Evolutionary conservation across 64 coral and sea anemone species (phyloP).

Genomic region (Montipora capricornis): DNA sequence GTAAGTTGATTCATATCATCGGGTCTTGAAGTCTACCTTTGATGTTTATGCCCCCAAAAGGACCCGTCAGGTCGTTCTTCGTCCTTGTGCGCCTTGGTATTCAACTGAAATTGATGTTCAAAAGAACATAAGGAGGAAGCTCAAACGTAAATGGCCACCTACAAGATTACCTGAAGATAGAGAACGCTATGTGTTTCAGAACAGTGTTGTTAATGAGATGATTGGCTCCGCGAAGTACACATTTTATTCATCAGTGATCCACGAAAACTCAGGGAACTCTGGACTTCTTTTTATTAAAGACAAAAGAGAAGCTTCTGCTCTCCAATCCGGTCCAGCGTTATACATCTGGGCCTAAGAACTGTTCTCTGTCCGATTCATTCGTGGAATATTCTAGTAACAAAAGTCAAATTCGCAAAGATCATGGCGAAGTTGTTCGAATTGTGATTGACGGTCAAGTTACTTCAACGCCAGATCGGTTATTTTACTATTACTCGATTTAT

Average conservation of each 20-base stretch:
- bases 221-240: constrained; percentile 41
- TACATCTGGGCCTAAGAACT: too few species aligned
- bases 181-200: constrained; percentile 37
- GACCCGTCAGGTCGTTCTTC: constrained; percentile 23
- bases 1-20: too few species aligned
- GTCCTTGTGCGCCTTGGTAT: constrained; percentile 45
- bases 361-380: too few species aligned
- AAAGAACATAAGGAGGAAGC: too few species aligned
- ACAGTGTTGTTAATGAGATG: constrained; percentile 35
- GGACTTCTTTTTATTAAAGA: constrained; percentile 35
- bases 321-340: too few species aligned
- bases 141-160: constrained; percentile 38
- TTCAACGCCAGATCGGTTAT: too few species aligned
- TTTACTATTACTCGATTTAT: too few species aligned
- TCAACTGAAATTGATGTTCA: too few species aligned
- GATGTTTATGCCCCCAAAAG: too few species aligned
- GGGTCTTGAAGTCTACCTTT: too few species aligned
- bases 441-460: neutral
- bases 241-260: neutral
- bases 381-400: too few species aligned
- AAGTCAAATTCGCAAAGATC: constrained; percentile 6
- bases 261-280: constrained; percentile 23
- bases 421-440: neutral
- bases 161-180: constrained; percentile 34
- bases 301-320: constrained; percentile 1